A percentile compares a stretch with the other conserved stretches of the same genome.
These are phyloP conservation scores for Glandiceps talaboti DNA, from an alignment of 53 echinoderm and acorn worm genomes.

Conservation along the genomic window DNA sequence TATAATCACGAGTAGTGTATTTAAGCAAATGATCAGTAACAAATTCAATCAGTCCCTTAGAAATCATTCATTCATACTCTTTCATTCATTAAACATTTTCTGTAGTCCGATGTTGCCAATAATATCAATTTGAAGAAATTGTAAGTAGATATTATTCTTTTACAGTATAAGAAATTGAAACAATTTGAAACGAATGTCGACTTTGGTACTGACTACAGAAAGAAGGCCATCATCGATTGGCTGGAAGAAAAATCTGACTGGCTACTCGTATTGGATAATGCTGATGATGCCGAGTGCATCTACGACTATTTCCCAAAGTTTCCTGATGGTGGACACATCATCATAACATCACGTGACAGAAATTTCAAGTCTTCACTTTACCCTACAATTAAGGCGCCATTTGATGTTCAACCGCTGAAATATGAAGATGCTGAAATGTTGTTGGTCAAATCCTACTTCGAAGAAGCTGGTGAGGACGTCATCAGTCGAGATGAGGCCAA, in stretches of 20 bases:
- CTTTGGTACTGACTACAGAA: not conserved
- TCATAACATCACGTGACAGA: not conserved
- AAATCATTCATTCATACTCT: too few species aligned
- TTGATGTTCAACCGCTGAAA: not conserved
- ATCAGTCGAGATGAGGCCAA: not conserved
- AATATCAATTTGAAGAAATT: too few species aligned
- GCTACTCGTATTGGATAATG: not conserved
- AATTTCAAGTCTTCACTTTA: too few species aligned
- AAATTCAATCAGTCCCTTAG: too few species aligned
- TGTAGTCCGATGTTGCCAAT: too few species aligned
- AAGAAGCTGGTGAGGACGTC: not conserved
- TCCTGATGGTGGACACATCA: not conserved
- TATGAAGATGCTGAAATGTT: not conserved
- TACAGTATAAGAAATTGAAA: not conserved
- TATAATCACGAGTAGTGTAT: too few species aligned
- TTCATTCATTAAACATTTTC: too few species aligned
- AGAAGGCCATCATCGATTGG: not conserved
- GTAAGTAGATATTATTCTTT: too few species aligned
- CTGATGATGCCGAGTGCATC: not conserved
- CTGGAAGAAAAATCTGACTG: not conserved
- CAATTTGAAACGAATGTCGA: not conserved
- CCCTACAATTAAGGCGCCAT: too few species aligned
- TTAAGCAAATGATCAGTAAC: too few species aligned
- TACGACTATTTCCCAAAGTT: not conserved
- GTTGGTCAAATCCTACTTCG: not conserved